phyloP scores from a whole-genome alignment of 2,113 vertebrate species.

The Petromus typicus region DNA sequence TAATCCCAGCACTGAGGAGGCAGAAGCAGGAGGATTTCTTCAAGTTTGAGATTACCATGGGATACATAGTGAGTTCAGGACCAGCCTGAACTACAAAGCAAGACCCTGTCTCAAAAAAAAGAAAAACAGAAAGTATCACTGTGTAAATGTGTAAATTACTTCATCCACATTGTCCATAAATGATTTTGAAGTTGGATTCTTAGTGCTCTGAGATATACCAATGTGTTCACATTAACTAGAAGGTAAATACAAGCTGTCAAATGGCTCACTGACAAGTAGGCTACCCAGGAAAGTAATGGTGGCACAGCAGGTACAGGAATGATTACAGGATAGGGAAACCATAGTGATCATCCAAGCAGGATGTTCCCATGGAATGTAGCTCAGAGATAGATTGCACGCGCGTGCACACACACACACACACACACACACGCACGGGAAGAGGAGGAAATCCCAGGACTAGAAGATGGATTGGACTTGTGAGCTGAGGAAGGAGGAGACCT shows the following conservation, averaged over 20 bases:
- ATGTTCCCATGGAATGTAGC: background rate
- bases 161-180: background rate
- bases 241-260: background rate
- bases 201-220: background rate
- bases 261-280: background rate
- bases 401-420: too few relatives aligned
- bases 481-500: background rate
- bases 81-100: too few relatives aligned
- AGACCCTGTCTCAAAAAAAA: too few relatives aligned
- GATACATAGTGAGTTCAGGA: too few relatives aligned
- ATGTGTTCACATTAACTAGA: background rate
- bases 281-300: background rate
- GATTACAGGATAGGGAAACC: background rate
- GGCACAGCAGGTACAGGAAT: background rate
- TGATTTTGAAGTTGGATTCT: conserved; percentile 30
- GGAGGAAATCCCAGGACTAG: too few relatives aligned
- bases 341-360: background rate
- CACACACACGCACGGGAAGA: too few relatives aligned
- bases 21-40: too few relatives aligned
- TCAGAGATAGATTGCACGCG: too few relatives aligned
- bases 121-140: too few relatives aligned
- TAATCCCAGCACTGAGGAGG: too few relatives aligned
- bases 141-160: background rate
- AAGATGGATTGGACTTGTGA: background rate
- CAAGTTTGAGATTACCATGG: too few relatives aligned